A percentile compares a stretch with the other conserved stretches of the same genome.
Evolutionary conservation across 1,140 invertebrate species (phyloP).

Genomic region (Meloidogyne floridensis): DNA sequence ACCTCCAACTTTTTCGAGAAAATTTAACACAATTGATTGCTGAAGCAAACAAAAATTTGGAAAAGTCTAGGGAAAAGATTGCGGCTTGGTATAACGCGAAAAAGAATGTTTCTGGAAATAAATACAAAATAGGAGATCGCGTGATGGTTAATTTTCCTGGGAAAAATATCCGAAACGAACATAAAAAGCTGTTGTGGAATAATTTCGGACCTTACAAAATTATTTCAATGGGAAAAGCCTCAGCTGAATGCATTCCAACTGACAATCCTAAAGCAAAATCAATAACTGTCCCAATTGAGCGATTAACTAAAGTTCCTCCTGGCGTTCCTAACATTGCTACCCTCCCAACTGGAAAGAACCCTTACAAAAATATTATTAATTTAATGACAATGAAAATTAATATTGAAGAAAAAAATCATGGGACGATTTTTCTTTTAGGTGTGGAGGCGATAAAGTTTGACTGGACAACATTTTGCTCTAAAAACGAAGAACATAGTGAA

Average conservation of each 20-base stretch:
- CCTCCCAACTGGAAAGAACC: not conserved
- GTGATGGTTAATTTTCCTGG: conserved; percentile 5
- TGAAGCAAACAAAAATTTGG: conserved; percentile 14
- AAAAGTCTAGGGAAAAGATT: not conserved
- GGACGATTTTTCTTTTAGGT: too few relatives aligned
- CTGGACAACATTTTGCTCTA: too few relatives aligned
- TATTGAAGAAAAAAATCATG: too few relatives aligned
- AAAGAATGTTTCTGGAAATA: not conserved
- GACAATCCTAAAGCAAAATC: conserved; percentile 5
- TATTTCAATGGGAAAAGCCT: not conserved
- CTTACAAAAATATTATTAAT: not conserved
- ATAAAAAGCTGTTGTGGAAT: not conserved
- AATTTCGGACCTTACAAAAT: not conserved
- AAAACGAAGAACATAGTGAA: too few relatives aligned
- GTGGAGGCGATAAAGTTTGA: too few relatives aligned
- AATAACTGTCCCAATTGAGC: not conserved
- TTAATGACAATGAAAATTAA: too few relatives aligned
- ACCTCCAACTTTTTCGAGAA: conserved; percentile 14
- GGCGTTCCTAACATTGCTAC: conserved; percentile 18
- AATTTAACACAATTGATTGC: not conserved
- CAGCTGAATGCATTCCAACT: not conserved
- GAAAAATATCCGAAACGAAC: not conserved
- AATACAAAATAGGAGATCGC: conserved; percentile 1
- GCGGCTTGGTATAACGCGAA: not conserved
- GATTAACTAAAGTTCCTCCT: not conserved